Base-by-base conservation (phyloP, 2,888 invertebrate species). In the Drosophila quinaria region DNA sequence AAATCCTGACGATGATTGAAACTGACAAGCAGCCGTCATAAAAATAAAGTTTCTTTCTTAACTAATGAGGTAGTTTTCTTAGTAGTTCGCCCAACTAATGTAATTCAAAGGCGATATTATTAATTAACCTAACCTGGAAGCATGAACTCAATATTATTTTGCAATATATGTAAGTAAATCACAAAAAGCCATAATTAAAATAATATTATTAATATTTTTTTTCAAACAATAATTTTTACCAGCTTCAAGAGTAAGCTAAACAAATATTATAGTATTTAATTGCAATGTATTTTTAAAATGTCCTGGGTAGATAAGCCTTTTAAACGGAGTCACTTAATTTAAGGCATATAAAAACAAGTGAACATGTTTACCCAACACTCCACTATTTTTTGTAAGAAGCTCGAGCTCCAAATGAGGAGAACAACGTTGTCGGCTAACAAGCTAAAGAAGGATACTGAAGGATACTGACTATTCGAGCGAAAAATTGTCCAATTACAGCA, bases 401-500 rank as follows among this genome's bases (percentile, higher is more conserved):
- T 35, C 3, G n/a, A 25, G 10, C 19, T 44, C 1, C 8, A 33
- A 33, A 3, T 19, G 8, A 50, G 19, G 19, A 33, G 33, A 50
- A 50, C 11, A 33, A 33, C 49, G 10, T 37, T 35, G 37, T 22
- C 37, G 2, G 10, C 51, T 51, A 37, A 37, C 51, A 10, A 35
- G 35, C 35, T 13, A 22, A 8, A 10, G 5, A 22, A 51, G 51
- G 35, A 22, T 51, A 10, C 22, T 51, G 5, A 22, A 51, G 51
- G 37, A 22, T 51, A 22, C n/a, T 51, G 22, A 37, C n/a, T 22
- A 51, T 22, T 51, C 9, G 22, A 22, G 50, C n/a, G 50, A 51
- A 22, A 35, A 51, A 9, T n/a, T 9, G n/a, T 22, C 35, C n/a
- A 35, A n/a, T 35, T 35, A 13, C 33, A 9, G 19, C 35, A 22